Percentiles rank a stretch among this genome's conserved stretches.
These are phyloP conservation scores for Mythimna lalbum DNA, from an alignment of 2,888 invertebrate species.

Conservation along the genomic window DNA sequence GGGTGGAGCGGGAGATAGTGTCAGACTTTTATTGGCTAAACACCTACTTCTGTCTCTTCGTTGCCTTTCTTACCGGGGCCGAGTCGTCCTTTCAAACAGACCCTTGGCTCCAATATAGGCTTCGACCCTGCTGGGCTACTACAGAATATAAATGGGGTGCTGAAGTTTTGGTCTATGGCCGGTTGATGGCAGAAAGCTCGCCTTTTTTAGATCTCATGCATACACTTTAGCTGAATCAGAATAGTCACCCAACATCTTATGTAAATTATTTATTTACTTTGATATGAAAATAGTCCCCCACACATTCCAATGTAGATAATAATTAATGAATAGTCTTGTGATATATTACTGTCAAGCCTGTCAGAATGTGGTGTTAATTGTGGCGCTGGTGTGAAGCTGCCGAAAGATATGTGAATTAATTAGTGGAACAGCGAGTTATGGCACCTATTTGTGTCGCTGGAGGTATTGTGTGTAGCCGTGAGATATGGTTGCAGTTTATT, in stretches of 20 bases:
- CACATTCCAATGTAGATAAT: conserved; percentile 48
- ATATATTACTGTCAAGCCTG: conserved; percentile 66
- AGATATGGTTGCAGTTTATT: conserved; percentile 40
- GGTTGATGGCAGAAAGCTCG: too few species aligned
- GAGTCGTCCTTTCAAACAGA: too few species aligned
- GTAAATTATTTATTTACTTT: conserved; percentile 36
- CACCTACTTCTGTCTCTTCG: too few species aligned
- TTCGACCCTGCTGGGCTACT: too few species aligned
- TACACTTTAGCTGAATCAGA: neutral
- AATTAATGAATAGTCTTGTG: conserved; percentile 61
- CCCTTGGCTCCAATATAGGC: too few species aligned
- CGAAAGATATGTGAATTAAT: conserved; percentile 63
- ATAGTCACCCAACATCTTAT: neutral
- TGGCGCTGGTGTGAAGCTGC: conserved; percentile 50
- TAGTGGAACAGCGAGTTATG: conserved; percentile 53
- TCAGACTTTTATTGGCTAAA: too few species aligned
- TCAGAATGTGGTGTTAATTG: conserved; percentile 63
- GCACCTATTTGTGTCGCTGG: conserved; percentile 46
- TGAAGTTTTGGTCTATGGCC: too few species aligned
- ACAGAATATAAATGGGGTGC: too few species aligned
- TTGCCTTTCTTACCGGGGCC: too few species aligned
- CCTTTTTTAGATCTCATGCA: too few species aligned
- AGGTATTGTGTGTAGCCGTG: conserved; percentile 31
- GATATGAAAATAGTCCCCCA: conserved; percentile 50
- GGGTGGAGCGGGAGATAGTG: too few species aligned